These are phyloP conservation scores for Carcinoscorpius rotundicauda DNA, from an alignment of 1,140 invertebrate species.

Conservation along the genomic window DNA sequence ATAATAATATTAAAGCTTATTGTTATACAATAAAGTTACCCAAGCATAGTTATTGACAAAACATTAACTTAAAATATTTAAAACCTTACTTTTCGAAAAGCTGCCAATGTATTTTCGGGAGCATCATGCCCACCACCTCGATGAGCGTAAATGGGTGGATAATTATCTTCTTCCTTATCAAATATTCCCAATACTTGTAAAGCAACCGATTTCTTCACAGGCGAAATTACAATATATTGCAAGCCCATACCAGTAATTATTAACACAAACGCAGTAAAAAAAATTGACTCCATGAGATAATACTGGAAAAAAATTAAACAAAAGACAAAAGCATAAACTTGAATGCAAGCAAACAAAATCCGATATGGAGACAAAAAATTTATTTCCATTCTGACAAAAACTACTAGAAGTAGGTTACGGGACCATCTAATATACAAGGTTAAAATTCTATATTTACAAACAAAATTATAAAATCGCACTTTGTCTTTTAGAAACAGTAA, in stretches of 20 bases:
- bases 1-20: not conserved
- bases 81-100: constrained; percentile 17
- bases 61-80: not conserved
- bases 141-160: constrained; percentile 15
- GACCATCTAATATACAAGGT: too few relatives aligned
- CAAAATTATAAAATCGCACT: too few relatives aligned
- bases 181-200: constrained; percentile 4
- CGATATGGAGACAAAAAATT: too few relatives aligned
- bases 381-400: too few relatives aligned
- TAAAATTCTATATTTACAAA: too few relatives aligned
- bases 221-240: constrained; percentile 12
- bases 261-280: constrained; percentile 11
- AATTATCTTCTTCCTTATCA: constrained; percentile 5
- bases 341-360: constrained; percentile 9
- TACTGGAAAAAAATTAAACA: constrained; percentile 16
- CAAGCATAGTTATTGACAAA: not conserved
- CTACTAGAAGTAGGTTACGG: too few relatives aligned
- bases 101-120: constrained; percentile 21
- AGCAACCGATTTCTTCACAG: constrained; percentile 3
- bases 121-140: constrained; percentile 19
- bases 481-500: too few relatives aligned
- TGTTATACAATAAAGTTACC: not conserved
- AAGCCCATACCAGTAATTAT: constrained; percentile 8
- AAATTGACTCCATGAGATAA: constrained; percentile 16
- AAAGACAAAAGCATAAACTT: constrained; percentile 12